Base-by-base conservation (phyloP, 2,797 vertebrate genomes). In the Oreortyx pictus region DNA sequence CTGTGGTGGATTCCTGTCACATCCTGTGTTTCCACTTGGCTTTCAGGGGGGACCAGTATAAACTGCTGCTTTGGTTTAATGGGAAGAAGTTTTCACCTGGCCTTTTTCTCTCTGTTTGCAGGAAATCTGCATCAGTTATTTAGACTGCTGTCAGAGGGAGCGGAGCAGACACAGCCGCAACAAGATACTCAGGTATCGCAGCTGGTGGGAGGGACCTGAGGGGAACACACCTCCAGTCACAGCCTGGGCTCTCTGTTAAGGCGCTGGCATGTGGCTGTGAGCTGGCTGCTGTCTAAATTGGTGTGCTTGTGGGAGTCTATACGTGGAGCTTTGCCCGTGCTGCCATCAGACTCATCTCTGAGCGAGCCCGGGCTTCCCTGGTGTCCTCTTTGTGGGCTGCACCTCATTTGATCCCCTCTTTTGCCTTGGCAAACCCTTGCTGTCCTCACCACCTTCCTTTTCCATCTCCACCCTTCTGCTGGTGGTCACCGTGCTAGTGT, bases 81-180 rank as follows among this genome's bases (percentile, higher is more conserved):
- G n/a, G 65, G 50, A 23, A 35, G 39, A 1, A 2, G 4, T 57
- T 61, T 59, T 72, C 37, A 84, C 46, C 50, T 7, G 2, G 0
- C 8, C 6, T 2, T 0, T 75, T 72, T 80, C 11, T 91, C 64
- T 82, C 76, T 90, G 64, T 77, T 88, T 74, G 4, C 95, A 99
- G 99, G 99, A 99, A 97, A 98, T 99, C 97, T 99, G 99, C 95
- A 99, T 99, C 98, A 99, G 99, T 96, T 99, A 99, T 68, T 93
- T 99, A 89, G 99, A 99, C 92, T 99, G 99, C 96, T 99, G 99
- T 95, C 99, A 99, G 97, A 97, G 99, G 73, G 99, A 99, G 78
- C 96, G 99, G 71, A 99, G 99, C 97, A 98, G 99, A 41, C 99
- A 99, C 82, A 99, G 99, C 96, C 98, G 99, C 82, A 98, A 99